Evolutionary conservation across 2,888 invertebrate species (phyloP), one percentile per base, ranked within the genome.

Genomic region (Tryphoninae sp.): DNA sequence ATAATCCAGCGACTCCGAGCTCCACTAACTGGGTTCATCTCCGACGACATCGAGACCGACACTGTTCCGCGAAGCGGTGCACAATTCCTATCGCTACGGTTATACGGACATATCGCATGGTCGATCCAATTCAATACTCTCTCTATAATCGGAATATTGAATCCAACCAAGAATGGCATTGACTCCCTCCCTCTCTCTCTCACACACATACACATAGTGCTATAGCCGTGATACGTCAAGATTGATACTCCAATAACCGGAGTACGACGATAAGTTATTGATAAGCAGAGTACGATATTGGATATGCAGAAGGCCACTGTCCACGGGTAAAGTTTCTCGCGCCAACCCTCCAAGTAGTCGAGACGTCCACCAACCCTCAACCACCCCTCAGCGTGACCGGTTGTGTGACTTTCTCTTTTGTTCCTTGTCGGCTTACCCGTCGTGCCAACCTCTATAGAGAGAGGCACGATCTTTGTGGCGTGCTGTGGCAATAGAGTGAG

Each of bases 401-500:
- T 53, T 62, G 51, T 67, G 45, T 75, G 73, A 77, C 77, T 71
- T 71, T 81, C 73, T 53, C 71, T 78, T 59, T 78, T 81, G 74
- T 74, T 81, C 19, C 42, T 67, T 23, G 69, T 64, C 9, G 75
- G 59, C 71, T 65, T 22, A 55, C 65, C 67, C 6, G 22, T 65
- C 65, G 62, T 22, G 51, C 71, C 16, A 40, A 6, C n/a, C 67
- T 40, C n/a, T 67, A 58, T 45, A 42, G 65, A 61, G 33, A 73
- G 33, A 22, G 61, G 33, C 51, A 33, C 33, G 33, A 33, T 33
- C 33, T 33, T 33, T 77, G 13, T 72, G 19, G 62, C 68, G 59
- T 68, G 61, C 72, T 80, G 33, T 62, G 59, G 51, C 53, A 76
- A 65, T 59, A 49, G 40, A 71, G 59, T 22, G 59, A 65, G 22